Evolutionary conservation across 2,113 vertebrate species (phyloP).

Genomic region (Eolophus roseicapilla): DNA sequence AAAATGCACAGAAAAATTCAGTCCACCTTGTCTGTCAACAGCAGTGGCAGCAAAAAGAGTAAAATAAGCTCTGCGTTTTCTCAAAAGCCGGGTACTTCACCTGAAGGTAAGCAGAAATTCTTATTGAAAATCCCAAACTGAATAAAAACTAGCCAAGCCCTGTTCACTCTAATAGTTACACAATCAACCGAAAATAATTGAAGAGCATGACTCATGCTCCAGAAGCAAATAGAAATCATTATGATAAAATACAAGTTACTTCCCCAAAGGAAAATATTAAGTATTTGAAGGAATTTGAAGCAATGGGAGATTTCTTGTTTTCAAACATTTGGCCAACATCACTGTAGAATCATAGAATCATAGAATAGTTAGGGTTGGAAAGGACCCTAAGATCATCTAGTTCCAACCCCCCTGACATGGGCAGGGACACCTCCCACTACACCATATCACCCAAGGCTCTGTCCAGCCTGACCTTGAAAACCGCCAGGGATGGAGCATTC

Average conservation of each 20-base stretch:
- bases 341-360: too few relatives aligned
- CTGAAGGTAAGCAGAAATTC: slow-evolving; percentile 85
- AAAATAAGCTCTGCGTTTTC: slow-evolving; percentile 88
- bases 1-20: slow-evolving; percentile 92
- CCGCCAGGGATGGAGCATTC: too few relatives aligned
- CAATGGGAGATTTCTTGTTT: slow-evolving; percentile 35
- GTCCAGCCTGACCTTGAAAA: too few relatives aligned
- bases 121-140: neutral
- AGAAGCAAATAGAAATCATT: slow-evolving; percentile 57
- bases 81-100: slow-evolving; percentile 86
- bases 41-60: slow-evolving; percentile 86
- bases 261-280: slow-evolving; percentile 49
- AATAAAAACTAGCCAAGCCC: neutral
- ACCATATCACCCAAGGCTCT: too few relatives aligned
- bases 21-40: slow-evolving; percentile 94
- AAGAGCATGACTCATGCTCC: slow-evolving; percentile 30
- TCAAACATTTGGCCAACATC: neutral
- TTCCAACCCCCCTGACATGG: too few relatives aligned
- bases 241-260: slow-evolving; percentile 53
- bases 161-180: slow-evolving; percentile 22
- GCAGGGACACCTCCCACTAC: too few relatives aligned
- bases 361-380: too few relatives aligned
- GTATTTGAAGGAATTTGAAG: slow-evolving; percentile 43
- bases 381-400: too few relatives aligned
- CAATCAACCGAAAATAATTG: slow-evolving; percentile 53